Evolutionary conservation across 2,113 vertebrate species (phyloP).

Genomic region (Rhizomys pruinosus): DNA sequence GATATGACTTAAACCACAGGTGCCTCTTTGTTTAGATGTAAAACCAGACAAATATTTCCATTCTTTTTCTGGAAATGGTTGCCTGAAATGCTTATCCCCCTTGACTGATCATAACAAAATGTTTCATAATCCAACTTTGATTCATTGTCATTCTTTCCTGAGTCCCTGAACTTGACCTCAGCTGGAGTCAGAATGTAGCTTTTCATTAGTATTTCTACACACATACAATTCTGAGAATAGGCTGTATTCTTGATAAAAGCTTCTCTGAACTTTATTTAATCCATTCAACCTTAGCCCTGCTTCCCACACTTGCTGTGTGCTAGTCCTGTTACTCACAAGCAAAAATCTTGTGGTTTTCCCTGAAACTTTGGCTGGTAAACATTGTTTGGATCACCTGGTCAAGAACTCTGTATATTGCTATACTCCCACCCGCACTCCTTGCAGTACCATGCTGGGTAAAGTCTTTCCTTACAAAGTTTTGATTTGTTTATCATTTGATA

Average conservation of each 20-base stretch:
- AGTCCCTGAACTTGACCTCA: background rate
- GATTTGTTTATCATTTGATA: background rate
- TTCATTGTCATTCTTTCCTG: background rate
- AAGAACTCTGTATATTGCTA: background rate
- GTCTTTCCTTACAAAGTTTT: background rate
- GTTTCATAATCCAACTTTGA: background rate
- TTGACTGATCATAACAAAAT: background rate
- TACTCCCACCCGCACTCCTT: background rate
- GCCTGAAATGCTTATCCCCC: background rate
- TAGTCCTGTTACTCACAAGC: background rate
- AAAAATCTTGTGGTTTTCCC: background rate
- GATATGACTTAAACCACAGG: background rate
- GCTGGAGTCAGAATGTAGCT: background rate
- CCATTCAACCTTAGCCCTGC: background rate
- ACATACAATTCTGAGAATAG: background rate
- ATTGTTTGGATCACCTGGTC: background rate
- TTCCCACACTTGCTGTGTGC: background rate
- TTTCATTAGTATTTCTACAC: background rate
- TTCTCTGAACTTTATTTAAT: background rate
- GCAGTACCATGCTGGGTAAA: background rate
- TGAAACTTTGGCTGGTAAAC: background rate
- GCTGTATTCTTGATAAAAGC: background rate
- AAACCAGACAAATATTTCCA: background rate
- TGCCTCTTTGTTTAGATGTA: background rate
- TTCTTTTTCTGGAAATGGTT: background rate